Percentiles rank a stretch among this genome's conserved stretches.
These are phyloP conservation scores for Metallyticus violacea DNA, from an alignment of 2,888 invertebrate species.

Conservation along the genomic window DNA sequence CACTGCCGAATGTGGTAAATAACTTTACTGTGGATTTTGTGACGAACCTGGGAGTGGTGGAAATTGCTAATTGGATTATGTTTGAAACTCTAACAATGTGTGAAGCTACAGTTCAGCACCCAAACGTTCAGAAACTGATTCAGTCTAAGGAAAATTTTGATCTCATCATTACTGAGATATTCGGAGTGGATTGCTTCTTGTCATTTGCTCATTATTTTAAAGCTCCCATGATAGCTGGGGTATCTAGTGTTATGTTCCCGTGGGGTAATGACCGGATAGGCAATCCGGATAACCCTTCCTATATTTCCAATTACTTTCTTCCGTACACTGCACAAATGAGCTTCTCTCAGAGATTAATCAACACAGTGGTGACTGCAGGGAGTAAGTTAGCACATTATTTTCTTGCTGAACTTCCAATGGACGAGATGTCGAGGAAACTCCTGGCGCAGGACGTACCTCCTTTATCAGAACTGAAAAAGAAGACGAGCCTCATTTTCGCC, in stretches of 20 bases:
- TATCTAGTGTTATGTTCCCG: slow-evolving; percentile 34
- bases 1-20: slow-evolving; percentile 1
- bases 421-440: slow-evolving; percentile 39
- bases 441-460: slow-evolving; percentile 40
- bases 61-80: slow-evolving; percentile 1
- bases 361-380: background rate
- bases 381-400: background rate
- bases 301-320: slow-evolving; percentile 33
- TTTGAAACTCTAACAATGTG: background rate
- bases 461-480: slow-evolving; percentile 46
- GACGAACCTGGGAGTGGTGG: background rate
- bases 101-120: slow-evolving; percentile 12
- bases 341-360: slow-evolving; percentile 25
- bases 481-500: slow-evolving; percentile 49
- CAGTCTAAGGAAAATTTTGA: slow-evolving; percentile 28
- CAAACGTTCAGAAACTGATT: slow-evolving; percentile 14
- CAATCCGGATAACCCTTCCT: slow-evolving; percentile 36
- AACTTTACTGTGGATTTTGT: slow-evolving; percentile 14
- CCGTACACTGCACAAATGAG: slow-evolving; percentile 31
- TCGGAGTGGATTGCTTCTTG: slow-evolving; percentile 35
- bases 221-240: slow-evolving; percentile 33
- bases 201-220: slow-evolving; percentile 34
- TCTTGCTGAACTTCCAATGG: slow-evolving; percentile 18
- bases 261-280: slow-evolving; percentile 35
- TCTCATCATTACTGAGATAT: slow-evolving; percentile 36